Evolutionary conservation across 2,113 vertebrate genomes (phyloP).

Genomic region (Indri indri): DNA sequence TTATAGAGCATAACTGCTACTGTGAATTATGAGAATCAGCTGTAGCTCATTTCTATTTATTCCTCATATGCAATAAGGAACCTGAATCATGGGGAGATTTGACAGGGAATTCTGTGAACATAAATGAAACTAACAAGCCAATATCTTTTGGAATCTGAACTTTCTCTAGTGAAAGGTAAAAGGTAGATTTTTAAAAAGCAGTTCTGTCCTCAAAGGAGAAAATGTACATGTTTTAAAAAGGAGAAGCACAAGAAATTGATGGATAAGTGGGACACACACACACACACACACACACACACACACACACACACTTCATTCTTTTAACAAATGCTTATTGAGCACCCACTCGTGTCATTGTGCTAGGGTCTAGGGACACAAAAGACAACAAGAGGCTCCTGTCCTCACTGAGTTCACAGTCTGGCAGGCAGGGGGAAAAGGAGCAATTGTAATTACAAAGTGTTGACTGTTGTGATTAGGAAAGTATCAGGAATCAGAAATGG

Average conservation of each 20-base stretch:
- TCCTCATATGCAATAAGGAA: not conserved
- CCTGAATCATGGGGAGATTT: not conserved
- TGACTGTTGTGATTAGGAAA: not conserved
- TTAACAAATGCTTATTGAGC: not conserved
- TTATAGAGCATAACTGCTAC: not conserved
- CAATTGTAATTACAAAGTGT: not conserved
- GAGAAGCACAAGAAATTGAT: not conserved
- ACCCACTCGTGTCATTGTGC: not conserved
- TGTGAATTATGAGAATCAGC: not conserved
- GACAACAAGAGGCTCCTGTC: not conserved
- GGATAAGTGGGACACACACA: not conserved
- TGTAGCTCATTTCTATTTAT: not conserved
- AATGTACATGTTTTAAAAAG: not conserved
- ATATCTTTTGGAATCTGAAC: not conserved
- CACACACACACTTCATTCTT: not conserved
- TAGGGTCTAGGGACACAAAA: not conserved
- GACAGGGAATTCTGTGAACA: not conserved
- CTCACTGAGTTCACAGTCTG: not conserved
- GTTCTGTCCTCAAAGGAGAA: constrained; percentile 19
- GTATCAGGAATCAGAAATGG: not conserved
- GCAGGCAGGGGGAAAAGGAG: not conserved
- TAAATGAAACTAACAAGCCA: not conserved
- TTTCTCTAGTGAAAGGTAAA: not conserved
- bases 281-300: too few species aligned
- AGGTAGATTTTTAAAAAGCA: not conserved